Evolutionary conservation across 1,140 invertebrate genomes (phyloP).

Genomic region (Eulimnadia texana): DNA sequence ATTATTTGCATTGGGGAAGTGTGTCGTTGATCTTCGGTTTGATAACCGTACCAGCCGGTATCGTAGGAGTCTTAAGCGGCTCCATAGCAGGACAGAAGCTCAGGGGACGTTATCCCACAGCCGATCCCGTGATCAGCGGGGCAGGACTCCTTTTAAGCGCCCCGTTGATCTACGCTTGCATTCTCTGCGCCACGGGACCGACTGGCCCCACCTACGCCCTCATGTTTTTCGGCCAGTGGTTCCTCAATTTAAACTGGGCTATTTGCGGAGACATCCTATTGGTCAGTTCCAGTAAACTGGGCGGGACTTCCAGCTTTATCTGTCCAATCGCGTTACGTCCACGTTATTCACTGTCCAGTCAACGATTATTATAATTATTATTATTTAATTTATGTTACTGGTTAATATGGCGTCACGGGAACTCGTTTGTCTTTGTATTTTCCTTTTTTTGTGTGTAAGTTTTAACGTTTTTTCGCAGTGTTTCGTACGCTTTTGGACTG

Average conservation of each 20-base stretch:
- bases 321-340: too few relatives aligned
- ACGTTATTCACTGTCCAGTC: too few relatives aligned
- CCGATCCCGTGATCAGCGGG: conserved; percentile 86
- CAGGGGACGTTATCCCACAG: conserved; percentile 42
- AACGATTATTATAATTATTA: too few relatives aligned
- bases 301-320: too few relatives aligned
- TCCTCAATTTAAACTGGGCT: conserved; percentile 92
- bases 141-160: conserved; percentile 67
- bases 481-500: conserved; percentile 39
- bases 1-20: too few relatives aligned
- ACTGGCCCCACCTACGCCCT: conserved; percentile 43
- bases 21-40: conserved; percentile 81
- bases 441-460: conserved; percentile 7
- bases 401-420: background rate
- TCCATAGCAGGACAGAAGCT: conserved; percentile 58
- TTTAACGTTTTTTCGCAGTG: conserved; percentile 22
- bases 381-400: too few relatives aligned
- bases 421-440: background rate
- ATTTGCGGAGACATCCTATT: conserved; percentile 94
- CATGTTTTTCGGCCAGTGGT: conserved; percentile 33
- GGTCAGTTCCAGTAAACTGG: conserved; percentile 45
- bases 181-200: conserved; percentile 47
- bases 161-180: conserved; percentile 64
- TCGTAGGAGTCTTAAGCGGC: conserved; percentile 84
- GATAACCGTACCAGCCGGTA: conserved; percentile 79